A percentile compares a stretch with the other conserved stretches of the same genome.
Evolutionary conservation across 2,113 vertebrate genomes (phyloP).

Genomic region (Rhombomys opimus): DNA sequence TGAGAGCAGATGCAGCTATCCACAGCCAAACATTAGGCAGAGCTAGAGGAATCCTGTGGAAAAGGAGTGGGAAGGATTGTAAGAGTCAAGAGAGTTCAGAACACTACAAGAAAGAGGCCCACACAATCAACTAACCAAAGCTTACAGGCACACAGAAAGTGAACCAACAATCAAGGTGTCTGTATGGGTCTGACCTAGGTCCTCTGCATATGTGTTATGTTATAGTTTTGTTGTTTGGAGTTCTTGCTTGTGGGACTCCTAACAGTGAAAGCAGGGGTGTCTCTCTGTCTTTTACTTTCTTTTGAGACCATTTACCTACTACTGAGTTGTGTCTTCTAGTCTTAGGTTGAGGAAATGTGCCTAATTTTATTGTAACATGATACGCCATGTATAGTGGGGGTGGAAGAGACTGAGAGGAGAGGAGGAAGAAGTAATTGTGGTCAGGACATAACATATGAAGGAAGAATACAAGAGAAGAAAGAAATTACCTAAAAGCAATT

Average conservation of each 20-base stretch:
- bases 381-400: neutral
- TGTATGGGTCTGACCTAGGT: neutral
- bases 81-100: neutral
- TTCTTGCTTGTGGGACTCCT: neutral
- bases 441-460: too few relatives aligned
- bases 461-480: too few relatives aligned
- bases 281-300: neutral
- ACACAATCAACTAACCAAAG: neutral
- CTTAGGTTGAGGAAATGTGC: neutral
- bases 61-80: neutral
- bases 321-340: neutral
- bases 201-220: neutral
- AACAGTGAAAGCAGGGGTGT: neutral
- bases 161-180: neutral
- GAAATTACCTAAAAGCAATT: too few relatives aligned
- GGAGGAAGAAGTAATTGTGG: neutral
- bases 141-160: neutral
- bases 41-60: neutral
- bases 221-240: neutral
- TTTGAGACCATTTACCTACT: neutral
- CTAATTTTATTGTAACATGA: neutral
- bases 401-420: neutral
- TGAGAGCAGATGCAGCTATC: neutral
- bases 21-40: neutral
- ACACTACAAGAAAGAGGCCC: neutral